These are phyloP conservation scores for Ardeotis arabs DNA, from an alignment of 2,113 vertebrate species.

Conservation along the genomic window DNA sequence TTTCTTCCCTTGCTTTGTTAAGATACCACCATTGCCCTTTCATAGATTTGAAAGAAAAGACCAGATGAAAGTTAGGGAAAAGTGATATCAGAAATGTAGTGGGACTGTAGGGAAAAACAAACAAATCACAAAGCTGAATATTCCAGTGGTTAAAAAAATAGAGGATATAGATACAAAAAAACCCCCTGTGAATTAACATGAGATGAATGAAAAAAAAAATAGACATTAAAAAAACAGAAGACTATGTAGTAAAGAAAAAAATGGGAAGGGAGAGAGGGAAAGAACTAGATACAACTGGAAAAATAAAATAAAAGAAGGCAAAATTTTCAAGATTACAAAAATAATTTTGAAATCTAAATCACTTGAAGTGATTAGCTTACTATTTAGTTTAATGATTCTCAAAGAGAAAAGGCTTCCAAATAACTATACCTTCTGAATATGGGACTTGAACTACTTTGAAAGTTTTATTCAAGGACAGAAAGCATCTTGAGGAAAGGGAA, in stretches of 20 bases:
- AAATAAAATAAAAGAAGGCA: neutral
- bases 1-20: neutral
- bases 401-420: conserved; percentile 2
- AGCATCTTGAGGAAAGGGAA: conserved; percentile 36
- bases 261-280: neutral
- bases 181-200: neutral
- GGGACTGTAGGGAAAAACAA: neutral
- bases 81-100: neutral
- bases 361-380: conserved; percentile 3
- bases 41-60: neutral
- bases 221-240: neutral
- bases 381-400: conserved; percentile 1
- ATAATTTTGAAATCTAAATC: neutral
- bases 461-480: conserved; percentile 51
- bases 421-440: conserved; percentile 11
- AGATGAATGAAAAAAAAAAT: neutral
- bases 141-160: neutral
- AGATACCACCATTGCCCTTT: neutral
- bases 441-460: neutral
- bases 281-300: neutral
- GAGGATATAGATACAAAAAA: neutral
- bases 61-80: neutral
- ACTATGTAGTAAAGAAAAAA: neutral
- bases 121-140: neutral
- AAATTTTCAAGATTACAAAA: neutral